Percentiles rank a stretch among this genome's conserved stretches.
Evolutionary conservation across 2,797 vertebrate species (phyloP).

Genomic region (Stomatorhinus walkeri): DNA sequence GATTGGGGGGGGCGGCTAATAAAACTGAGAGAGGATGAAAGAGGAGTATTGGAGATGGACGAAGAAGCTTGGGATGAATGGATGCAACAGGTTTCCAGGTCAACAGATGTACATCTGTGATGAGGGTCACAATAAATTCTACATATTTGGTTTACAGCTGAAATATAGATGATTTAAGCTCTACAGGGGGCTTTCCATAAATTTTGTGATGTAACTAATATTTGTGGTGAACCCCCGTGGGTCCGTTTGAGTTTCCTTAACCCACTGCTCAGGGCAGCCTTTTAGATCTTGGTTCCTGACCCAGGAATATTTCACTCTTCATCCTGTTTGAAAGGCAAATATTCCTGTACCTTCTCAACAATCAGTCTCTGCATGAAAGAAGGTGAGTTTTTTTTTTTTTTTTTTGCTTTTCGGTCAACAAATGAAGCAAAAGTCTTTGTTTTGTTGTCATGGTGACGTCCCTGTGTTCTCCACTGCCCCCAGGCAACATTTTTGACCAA

Average conservation of each 20-base stretch:
- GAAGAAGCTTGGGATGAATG: neutral
- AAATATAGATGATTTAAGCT: neutral
- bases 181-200: neutral
- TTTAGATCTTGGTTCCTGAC: neutral
- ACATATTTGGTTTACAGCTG: neutral
- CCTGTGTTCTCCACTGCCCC: neutral
- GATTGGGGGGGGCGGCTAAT: neutral
- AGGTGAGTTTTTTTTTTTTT: neutral
- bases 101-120: neutral
- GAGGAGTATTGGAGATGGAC: neutral
- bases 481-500: neutral
- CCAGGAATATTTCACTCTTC: neutral
- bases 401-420: neutral
- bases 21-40: neutral
- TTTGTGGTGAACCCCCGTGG: neutral
- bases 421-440: neutral
- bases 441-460: neutral
- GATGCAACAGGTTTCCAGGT: neutral
- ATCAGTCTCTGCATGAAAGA: neutral
- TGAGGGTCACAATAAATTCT: neutral
- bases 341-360: neutral
- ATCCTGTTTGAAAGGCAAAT: neutral
- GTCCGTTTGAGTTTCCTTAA: neutral
- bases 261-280: neutral
- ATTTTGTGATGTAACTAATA: neutral